phyloP scores from a whole-genome alignment of 2,797 vertebrate genomes.

The Gorsachius magnificus region DNA sequence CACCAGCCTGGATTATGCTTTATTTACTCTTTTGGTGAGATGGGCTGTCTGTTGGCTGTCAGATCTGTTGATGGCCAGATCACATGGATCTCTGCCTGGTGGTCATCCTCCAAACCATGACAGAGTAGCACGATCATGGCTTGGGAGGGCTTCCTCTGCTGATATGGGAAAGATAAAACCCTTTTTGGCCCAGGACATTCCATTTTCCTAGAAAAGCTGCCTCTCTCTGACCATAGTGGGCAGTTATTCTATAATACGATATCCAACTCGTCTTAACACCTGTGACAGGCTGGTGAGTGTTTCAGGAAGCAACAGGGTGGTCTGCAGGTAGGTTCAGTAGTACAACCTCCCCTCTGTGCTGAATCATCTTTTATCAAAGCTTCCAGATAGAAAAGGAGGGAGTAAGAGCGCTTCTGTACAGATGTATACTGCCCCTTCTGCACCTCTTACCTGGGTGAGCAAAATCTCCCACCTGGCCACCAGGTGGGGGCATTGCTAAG shows the following conservation, averaged over 20 bases:
- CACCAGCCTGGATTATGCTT: neutral
- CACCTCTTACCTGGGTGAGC: neutral
- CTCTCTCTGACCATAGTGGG: neutral
- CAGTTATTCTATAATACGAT: fast-evolving
- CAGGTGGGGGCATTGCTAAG: conserved; percentile 46
- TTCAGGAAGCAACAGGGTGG: neutral
- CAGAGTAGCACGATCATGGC: fast-evolving
- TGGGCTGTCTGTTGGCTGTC: neutral
- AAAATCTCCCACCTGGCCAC: conserved; percentile 43
- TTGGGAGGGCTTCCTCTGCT: fast-evolving
- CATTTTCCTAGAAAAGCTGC: neutral
- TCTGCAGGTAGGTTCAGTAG: neutral
- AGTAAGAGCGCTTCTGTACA: neutral
- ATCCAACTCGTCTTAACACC: neutral
- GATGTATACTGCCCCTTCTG: neutral
- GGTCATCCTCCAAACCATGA: neutral
- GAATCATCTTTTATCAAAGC: neutral
- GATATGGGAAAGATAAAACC: neutral
- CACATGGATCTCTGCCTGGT: fast-evolving
- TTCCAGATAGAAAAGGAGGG: neutral
- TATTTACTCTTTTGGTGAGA: neutral
- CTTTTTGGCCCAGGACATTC: neutral
- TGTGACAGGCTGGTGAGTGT: neutral
- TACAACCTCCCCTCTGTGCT: neutral
- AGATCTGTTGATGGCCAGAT: neutral